Evolutionary conservation across 2,888 invertebrate genomes (phyloP).

Genomic region (Aspidiotus destructor): DNA sequence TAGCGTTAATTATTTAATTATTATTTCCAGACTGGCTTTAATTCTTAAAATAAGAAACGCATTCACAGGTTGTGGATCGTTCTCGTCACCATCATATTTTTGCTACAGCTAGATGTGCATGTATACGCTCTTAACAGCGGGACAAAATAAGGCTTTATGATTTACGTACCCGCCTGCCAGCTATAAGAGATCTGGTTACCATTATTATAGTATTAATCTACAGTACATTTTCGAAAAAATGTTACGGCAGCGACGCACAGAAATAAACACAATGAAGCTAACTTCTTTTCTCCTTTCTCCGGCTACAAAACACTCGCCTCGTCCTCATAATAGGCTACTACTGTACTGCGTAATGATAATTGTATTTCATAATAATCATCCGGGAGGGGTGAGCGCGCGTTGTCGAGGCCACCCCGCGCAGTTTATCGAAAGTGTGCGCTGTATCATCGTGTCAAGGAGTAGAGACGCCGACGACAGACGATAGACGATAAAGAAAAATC

Average conservation of each 20-base stretch:
- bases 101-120: too few relatives aligned
- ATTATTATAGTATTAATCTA: neutral
- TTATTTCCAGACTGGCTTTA: too few relatives aligned
- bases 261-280: neutral
- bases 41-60: too few relatives aligned
- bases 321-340: neutral
- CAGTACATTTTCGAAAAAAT: neutral
- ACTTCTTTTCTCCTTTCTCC: neutral
- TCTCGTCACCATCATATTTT: too few relatives aligned
- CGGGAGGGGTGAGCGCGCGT: conserved; percentile 13
- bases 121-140: neutral
- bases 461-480: conserved; percentile 2
- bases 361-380: conserved; percentile 31
- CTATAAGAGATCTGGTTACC: neutral
- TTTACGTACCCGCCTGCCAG: neutral
- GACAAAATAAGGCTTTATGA: neutral
- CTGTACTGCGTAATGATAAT: conserved; percentile 22
- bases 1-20: too few relatives aligned
- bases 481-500: neutral
- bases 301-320: neutral
- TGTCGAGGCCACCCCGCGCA: neutral
- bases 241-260: neutral
- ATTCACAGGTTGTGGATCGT: too few relatives aligned
- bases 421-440: conserved; percentile 4
- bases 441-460: neutral